phyloP scores from a whole-genome alignment of 2,888 invertebrate species.

The Scaptomyza polygonia region DNA sequence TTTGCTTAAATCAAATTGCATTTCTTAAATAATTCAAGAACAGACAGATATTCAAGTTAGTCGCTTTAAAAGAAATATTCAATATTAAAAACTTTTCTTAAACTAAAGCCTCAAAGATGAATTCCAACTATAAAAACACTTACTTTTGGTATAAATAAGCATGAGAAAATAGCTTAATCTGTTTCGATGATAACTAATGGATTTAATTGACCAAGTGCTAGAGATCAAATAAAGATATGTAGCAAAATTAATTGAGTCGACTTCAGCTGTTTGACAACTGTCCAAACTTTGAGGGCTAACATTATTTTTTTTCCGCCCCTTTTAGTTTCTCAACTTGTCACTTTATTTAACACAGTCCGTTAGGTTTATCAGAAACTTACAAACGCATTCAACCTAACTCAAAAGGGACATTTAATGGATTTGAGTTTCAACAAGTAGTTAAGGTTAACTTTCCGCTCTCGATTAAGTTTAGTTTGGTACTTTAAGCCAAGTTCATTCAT shows the following conservation, averaged over 20 bases:
- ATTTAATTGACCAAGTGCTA: constrained; percentile 20
- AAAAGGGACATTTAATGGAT: not conserved
- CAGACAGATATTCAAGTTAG: no score
- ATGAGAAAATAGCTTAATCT: not conserved
- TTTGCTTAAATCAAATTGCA: no score
- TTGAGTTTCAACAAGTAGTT: not conserved
- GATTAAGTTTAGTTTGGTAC: not conserved
- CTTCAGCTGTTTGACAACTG: constrained; percentile 9
- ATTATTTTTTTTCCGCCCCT: not conserved
- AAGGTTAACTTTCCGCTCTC: not conserved
- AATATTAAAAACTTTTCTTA: no score
- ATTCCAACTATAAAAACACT: no score
- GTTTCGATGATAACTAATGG: not conserved
- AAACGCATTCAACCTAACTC: constrained; percentile 4
- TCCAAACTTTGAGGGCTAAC: constrained; percentile 4
- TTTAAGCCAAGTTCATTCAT: constrained; percentile 2
- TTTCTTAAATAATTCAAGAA: no score
- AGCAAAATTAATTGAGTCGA: constrained; percentile 12
- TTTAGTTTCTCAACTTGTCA: constrained; percentile 2
- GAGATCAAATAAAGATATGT: constrained; percentile 27
- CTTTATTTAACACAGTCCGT: constrained; percentile 9
- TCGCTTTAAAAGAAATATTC: no score
- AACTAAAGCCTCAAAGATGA: no score
- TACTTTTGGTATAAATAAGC: no score
- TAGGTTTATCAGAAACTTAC: not conserved